Base-by-base conservation (phyloP, 1,140 invertebrate genomes). In the Meloidogyne hapla region DNA sequence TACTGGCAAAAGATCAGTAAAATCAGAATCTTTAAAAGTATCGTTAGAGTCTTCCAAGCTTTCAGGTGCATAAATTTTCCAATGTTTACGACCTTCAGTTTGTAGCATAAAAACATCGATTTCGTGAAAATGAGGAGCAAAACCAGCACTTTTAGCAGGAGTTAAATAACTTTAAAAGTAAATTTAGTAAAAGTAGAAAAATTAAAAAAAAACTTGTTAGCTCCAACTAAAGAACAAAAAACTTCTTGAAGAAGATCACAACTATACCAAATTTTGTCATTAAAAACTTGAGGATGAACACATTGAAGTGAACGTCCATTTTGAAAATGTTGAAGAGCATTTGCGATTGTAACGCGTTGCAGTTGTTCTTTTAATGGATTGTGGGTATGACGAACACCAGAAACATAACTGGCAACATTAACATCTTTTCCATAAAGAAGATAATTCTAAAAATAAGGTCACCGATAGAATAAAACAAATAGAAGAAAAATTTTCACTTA, bases 101-200 rank as follows among this genome's bases (percentile, higher is more conserved):
- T 99, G 96, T 56, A 99, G 85, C 73, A 99, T 91, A 88, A 99
- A 98, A n/a, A 95, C 96, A 90, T 99, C 96, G 81, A 98, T 98
- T 84, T 99, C 96, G 90, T 99, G 96, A 88, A 61, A 80, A 69
- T 80, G 79, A 0, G 81, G 79, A 15, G 79, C 81, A 70, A 80
- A 83, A 15, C 81, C 81, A 3, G 68, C 25, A 33, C 26, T 42
- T 9, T 77, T 66, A 9, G 83, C 33, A 10, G 79, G 79, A 15
- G 79, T 80, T 26, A 79, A 61, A 62, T 83, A 80, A 70, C 79
- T 80, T n/a, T 77, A 80, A 25, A 38, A 33, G 9, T 33, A 8
- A 13, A 62, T n/a, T n/a, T n/a, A n/a, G n/a, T 96, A 90, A 98
- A 92, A 10, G 95, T 92, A 33, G 9, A 33, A 33, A 33, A 26